Percentiles rank a stretch among this genome's conserved stretches.
phyloP scores from a whole-genome alignment of 2,113 vertebrate species.

The Equus przewalskii region DNA sequence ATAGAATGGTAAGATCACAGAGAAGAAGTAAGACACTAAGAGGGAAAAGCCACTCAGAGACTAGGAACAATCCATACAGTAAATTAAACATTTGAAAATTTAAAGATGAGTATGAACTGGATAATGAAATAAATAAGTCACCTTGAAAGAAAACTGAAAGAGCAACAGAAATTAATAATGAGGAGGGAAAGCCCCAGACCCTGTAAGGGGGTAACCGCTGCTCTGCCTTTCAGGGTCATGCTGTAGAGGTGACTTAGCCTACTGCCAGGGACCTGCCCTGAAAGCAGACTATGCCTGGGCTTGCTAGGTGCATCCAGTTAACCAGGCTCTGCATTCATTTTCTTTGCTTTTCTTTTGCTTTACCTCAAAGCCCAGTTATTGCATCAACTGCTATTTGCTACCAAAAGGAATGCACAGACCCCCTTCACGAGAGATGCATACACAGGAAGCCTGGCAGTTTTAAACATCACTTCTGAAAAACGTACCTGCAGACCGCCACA shows the following conservation, averaged over 20 bases:
- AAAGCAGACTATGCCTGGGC: neutral
- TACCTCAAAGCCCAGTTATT: conserved; percentile 30
- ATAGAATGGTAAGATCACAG: neutral
- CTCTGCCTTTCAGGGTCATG: conserved; percentile 63
- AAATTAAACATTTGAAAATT: conserved; percentile 72
- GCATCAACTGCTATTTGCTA: neutral
- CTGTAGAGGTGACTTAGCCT: neutral
- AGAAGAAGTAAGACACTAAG: neutral
- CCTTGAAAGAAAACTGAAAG: conserved; percentile 82
- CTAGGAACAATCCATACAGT: neutral
- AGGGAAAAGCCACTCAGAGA: conserved; percentile 22
- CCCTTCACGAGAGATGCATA: conserved; percentile 54
- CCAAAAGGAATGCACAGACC: neutral
- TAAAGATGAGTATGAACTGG: conserved; percentile 76
- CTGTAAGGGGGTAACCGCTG: conserved; percentile 74
- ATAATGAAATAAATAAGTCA: conserved; percentile 80
- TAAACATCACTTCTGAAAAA: conserved; percentile 68
- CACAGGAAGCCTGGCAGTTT: conserved; percentile 65
- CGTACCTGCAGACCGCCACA: neutral
- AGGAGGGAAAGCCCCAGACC: neutral
- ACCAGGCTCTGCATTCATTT: conserved; percentile 11
- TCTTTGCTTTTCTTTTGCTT: conserved; percentile 46
- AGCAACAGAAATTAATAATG: conserved; percentile 78
- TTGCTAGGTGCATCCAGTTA: neutral
- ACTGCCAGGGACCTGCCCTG: neutral